Evolutionary conservation across 2,113 vertebrate genomes (phyloP).

Genomic region (Prionailurus bengalensis): DNA sequence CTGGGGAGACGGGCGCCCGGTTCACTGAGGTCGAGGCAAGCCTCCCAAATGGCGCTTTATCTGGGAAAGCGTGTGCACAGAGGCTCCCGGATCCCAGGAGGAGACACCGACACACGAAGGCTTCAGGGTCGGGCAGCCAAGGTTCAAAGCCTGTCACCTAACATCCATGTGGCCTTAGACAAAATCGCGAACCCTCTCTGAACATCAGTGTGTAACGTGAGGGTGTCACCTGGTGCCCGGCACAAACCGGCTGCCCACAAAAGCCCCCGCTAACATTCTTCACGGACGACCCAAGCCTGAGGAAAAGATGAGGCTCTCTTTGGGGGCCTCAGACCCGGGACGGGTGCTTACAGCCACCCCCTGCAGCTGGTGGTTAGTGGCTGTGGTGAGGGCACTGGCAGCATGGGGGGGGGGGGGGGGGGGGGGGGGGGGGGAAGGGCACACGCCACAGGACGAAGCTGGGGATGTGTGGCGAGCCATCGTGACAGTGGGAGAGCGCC

Average conservation of each 20-base stretch:
- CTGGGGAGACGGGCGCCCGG: accelerated
- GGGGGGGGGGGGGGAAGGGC: too few relatives aligned
- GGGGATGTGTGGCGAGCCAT: background rate
- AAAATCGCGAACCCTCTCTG: background rate
- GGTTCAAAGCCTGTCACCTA: background rate
- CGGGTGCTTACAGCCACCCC: background rate
- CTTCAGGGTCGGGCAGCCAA: background rate
- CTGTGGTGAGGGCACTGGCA: background rate
- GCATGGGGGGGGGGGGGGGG: background rate
- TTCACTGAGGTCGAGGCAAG: background rate
- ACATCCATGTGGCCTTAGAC: background rate
- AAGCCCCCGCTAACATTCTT: background rate
- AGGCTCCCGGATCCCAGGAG: background rate
- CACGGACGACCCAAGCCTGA: background rate
- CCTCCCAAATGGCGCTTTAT: background rate
- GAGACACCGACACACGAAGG: background rate
- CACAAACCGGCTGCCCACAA: background rate
- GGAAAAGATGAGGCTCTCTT: background rate
- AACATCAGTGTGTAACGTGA: background rate
- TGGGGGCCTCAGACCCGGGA: background rate
- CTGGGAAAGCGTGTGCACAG: background rate
- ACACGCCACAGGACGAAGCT: background rate
- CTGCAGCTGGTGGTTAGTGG: background rate
- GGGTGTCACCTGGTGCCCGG: background rate
- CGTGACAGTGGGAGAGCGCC: background rate